phyloP scores from a whole-genome alignment of 1,140 invertebrate genomes.

The Plectrocnemia conspersa region DNA sequence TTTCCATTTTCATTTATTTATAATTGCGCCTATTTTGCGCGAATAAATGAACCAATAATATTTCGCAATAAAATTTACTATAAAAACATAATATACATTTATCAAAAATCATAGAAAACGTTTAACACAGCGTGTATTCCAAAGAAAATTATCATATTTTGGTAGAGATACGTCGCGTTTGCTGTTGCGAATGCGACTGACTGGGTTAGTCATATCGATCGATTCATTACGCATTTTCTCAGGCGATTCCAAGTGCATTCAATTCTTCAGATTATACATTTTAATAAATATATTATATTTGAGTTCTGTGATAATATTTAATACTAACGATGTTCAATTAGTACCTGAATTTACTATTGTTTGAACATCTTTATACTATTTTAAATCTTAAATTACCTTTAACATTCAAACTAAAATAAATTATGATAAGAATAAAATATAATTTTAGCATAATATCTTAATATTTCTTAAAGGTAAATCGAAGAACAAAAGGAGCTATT shows the following conservation, averaged over 20 bases:
- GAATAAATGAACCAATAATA: neutral
- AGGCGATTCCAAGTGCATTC: neutral
- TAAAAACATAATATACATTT: neutral
- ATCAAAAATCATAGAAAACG: neutral
- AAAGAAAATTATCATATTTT: neutral
- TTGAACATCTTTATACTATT: neutral
- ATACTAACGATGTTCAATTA: neutral
- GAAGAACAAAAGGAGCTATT: too few species aligned
- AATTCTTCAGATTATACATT: neutral
- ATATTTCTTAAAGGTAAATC: too few species aligned
- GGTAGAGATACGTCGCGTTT: neutral
- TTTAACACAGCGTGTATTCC: neutral
- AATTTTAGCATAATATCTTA: too few species aligned
- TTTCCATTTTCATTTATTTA: conserved; percentile 40
- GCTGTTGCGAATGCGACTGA: neutral
- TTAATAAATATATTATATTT: neutral
- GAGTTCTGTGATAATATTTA: too few species aligned
- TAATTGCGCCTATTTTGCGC: neutral
- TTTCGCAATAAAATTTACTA: neutral
- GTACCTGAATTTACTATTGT: neutral
- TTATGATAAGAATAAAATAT: too few species aligned
- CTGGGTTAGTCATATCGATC: conserved; percentile 4
- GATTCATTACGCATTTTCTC: neutral
- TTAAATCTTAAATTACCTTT: neutral
- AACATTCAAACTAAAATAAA: neutral